phyloP scores from a whole-genome alignment of 2,888 invertebrate genomes.

The Drosophila emarginata region DNA sequence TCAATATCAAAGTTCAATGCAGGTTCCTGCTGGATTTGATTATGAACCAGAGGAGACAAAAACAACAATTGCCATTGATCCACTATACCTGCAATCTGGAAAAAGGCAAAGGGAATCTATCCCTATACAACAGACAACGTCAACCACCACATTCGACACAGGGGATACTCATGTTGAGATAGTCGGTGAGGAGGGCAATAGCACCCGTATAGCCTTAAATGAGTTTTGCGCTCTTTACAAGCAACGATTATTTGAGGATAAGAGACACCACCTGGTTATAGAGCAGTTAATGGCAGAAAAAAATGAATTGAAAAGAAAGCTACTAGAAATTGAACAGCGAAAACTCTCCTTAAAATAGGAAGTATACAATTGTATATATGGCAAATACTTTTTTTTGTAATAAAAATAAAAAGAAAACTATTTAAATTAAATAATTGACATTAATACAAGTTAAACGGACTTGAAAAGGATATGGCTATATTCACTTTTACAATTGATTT shows the following conservation, averaged over 20 bases:
- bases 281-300: slow-evolving; percentile 62
- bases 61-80: slow-evolving; percentile 48
- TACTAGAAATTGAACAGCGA: slow-evolving; percentile 59
- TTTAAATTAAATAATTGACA: background rate
- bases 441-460: background rate
- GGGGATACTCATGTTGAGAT: slow-evolving; percentile 42
- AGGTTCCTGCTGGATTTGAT: slow-evolving; percentile 46
- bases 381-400: background rate
- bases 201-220: slow-evolving; percentile 37
- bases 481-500: background rate
- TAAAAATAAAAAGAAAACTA: background rate
- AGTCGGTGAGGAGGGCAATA: slow-evolving; percentile 42
- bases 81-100: slow-evolving; percentile 53
- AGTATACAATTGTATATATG: background rate
- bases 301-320: slow-evolving; percentile 56
- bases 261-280: slow-evolving; percentile 55
- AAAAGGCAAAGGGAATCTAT: slow-evolving; percentile 21
- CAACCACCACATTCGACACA: slow-evolving; percentile 7
- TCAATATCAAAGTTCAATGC: slow-evolving; percentile 42
- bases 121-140: slow-evolving; percentile 1
- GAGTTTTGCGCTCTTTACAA: slow-evolving; percentile 61
- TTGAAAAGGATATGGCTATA: background rate
- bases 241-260: slow-evolving; percentile 59
- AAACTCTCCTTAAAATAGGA: slow-evolving; percentile 54
- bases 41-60: slow-evolving; percentile 60